Evolutionary conservation across 2,888 invertebrate genomes (phyloP), one percentile per base, ranked within the genome.

Genomic region (Laspeyria flexula): DNA sequence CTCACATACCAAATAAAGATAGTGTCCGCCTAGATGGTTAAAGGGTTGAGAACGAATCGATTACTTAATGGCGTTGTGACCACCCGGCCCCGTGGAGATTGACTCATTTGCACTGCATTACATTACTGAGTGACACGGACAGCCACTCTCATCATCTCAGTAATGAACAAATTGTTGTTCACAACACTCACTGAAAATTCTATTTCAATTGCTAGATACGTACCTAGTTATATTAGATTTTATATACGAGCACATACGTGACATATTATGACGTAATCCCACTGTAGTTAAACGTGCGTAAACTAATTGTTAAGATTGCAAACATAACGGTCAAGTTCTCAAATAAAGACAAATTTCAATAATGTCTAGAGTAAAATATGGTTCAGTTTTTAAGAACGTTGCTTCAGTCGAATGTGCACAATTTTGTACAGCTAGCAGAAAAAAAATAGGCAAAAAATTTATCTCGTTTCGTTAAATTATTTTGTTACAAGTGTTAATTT

Each of bases 31-130:
- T 74, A 71, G 72, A 68, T 68, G 68, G 57, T 69, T 71, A 77
- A 71, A 75, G 75, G 70, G 64, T 71, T 71, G 77, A 78, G 77
- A 83, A 84, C 78, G 79, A 88, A 89, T 90, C 88, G 90, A 91
- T 90, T 91, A 88, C 82, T 85, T 91, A 91, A 92, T 91, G 83
- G 88, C 80, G 71, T 71, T 80, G 81, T 86, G 86, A 78, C 84
- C 85, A 83, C 74, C 72, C 81, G 77, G 76, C 82, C 64, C 88
- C 86, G 85, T 84, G 74, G 91, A 91, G 92, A 91, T 91, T 90
- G 92, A 90, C 88, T 91, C 91, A 90, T 92, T 90, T 90, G 91
- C 92, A 90, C 90, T 88, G 90, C 88, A 92, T 92, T 90, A 92
- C 92, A 90, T 90, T 91, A 91, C 85, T 74, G 85, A 83, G 81